Base-by-base conservation (phyloP, 2,113 vertebrate species). In the Phocoena phocoena region DNA sequence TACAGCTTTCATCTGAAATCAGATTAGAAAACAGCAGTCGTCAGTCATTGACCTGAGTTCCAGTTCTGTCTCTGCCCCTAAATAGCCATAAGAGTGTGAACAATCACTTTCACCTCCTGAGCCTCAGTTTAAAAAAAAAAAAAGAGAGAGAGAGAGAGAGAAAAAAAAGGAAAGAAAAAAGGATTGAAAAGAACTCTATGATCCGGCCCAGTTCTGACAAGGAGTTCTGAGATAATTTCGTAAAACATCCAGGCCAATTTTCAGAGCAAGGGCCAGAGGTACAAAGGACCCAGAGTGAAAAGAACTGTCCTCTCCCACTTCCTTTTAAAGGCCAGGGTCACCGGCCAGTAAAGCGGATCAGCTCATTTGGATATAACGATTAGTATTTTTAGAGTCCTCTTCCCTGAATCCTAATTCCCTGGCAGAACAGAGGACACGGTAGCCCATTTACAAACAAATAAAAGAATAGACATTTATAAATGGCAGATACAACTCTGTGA, bases 371-470 rank as follows among this genome's bases (percentile, higher is more conserved):
- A 96, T 73, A 81, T 14, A 67, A 90, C 85, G 83, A 97, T 95
- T 94, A 96, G 97, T 97, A 97, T 97, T 97, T 97, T 97, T 95
- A 97, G 96, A 94, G 91, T 63, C 67, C 82, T 98, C 88, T 81
- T 92, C 70, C 36, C 70, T 84, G 91, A 79, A 97, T 97, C 85
- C 91, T 98, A 97, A 98, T 94, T 94, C 96, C 96, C 89, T 87
- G 74, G 74, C 93, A 77, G 82, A 67, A 82, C 36, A 73, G 58
- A 90, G 71, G 3, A 80, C 87, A 96, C 96, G 90, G 88, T 77
- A 44, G 86, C 44, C 97, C 82, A 88, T 88, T 96, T 92, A 93
- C 94, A 93, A 94, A 79, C 31, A 55, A 84, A 83, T 62, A 71
- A 96, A 94, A 88, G 50, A 92, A 90, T 2, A 88, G 84, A 53